Evolutionary conservation across 2,888 invertebrate genomes (phyloP).

Genomic region (Eristalis tenax): DNA sequence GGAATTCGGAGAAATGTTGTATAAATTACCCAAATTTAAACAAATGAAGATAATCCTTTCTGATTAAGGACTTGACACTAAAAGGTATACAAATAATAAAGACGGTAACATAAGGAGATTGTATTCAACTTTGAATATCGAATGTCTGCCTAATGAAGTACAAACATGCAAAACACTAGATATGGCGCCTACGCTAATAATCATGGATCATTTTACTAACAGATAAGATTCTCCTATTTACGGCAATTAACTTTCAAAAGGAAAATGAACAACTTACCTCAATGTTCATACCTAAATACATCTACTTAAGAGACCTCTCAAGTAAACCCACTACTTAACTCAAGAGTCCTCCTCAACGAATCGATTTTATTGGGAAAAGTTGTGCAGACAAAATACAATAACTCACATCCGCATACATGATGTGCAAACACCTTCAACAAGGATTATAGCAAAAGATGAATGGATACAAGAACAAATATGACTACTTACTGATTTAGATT

Average conservation of each 20-base stretch:
- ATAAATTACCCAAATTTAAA: too few species aligned
- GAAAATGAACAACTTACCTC: constrained; percentile 34
- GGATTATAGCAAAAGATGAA: constrained; percentile 11
- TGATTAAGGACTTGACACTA: too few species aligned
- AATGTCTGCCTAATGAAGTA: neutral
- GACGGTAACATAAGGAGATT: too few species aligned
- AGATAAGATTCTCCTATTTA: neutral
- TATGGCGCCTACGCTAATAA: neutral
- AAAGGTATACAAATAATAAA: too few species aligned
- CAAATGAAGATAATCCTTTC: too few species aligned
- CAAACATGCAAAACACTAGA: neutral
- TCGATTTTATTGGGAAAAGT: neutral
- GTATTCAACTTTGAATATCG: neutral
- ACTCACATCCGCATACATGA: constrained; percentile 1
- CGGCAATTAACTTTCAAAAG: neutral
- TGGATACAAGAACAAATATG: constrained; percentile 10
- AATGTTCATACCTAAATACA: neutral
- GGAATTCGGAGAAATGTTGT: too few species aligned
- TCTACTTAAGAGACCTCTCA: constrained; percentile 5
- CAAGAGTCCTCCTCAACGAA: constrained; percentile 14
- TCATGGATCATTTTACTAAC: neutral
- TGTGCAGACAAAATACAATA: neutral
- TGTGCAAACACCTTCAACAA: constrained; percentile 14
- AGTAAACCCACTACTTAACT: neutral
- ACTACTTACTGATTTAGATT: constrained; percentile 87